Conservation (phyloP, 2,113 vertebrate species). For the Lontra canadensis region DNA sequence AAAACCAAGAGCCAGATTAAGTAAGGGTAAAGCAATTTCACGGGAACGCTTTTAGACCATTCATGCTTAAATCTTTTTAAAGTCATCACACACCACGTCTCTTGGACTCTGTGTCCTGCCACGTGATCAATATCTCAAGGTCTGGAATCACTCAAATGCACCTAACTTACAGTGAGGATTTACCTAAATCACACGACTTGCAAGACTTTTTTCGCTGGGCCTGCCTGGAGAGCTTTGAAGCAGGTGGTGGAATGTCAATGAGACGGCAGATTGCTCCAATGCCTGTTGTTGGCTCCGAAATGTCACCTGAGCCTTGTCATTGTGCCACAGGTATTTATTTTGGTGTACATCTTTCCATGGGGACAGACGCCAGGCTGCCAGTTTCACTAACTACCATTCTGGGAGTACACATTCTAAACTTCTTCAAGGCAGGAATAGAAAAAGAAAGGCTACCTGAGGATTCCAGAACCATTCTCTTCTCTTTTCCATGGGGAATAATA, state of each 20-base stretch:
- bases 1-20: conserved; percentile 46
- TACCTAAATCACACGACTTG: conserved; percentile 45
- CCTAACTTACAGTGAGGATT: conserved; percentile 44
- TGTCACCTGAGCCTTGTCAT: not conserved
- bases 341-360: not conserved
- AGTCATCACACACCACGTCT: conserved; percentile 55
- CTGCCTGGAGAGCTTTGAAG: conserved; percentile 35
- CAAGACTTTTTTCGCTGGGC: not conserved
- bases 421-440: conserved; percentile 19
- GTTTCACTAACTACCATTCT: not conserved
- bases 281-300: conserved; percentile 40
- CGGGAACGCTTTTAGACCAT: conserved; percentile 1
- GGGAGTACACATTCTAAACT: conserved; percentile 20
- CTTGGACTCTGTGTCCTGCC: conserved; percentile 48
- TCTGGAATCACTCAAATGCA: conserved; percentile 54
- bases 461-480: not conserved
- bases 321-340: conserved; percentile 52
- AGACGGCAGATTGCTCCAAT: conserved; percentile 20
- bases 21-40: conserved; percentile 42
- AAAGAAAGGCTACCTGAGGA: conserved; percentile 49
- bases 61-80: conserved; percentile 49
- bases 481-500: not conserved
- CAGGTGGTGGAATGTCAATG: conserved; percentile 25
- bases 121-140: conserved; percentile 57
- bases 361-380: not conserved